Evolutionary conservation across 2,888 invertebrate genomes (phyloP).

Genomic region (Papilio elwesi): DNA sequence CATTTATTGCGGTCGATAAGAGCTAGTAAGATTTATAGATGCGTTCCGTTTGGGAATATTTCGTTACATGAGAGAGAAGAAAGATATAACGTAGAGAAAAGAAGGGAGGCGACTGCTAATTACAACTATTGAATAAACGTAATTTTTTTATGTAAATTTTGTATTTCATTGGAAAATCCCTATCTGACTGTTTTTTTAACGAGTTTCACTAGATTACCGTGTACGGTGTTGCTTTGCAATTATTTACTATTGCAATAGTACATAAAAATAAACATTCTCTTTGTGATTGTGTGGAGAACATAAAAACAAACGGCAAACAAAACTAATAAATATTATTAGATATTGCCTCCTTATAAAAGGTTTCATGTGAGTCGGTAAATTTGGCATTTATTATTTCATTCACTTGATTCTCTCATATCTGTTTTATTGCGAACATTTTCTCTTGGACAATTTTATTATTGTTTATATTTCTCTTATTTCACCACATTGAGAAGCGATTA

Average conservation of each 20-base stretch:
- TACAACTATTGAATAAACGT: no score
- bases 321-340: slow-evolving; percentile 19
- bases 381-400: slow-evolving; percentile 30
- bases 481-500: background rate
- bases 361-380: slow-evolving; percentile 14
- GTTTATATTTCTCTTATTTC: background rate
- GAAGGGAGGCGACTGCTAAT: background rate
- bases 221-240: no score
- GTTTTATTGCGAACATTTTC: slow-evolving; percentile 16
- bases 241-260: background rate
- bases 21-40: no score
- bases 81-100: background rate
- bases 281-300: background rate
- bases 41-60: background rate
- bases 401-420: slow-evolving; percentile 17
- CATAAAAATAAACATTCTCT: background rate
- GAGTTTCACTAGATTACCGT: no score
- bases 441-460: slow-evolving; percentile 2
- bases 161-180: no score
- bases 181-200: no score
- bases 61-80: background rate
- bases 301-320: slow-evolving; percentile 18
- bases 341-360: slow-evolving; percentile 17
- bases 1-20: no score
- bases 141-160: no score